Percentiles rank a stretch among this genome's conserved stretches.
These are phyloP conservation scores for Ameiurus melas DNA, from an alignment of 2,113 vertebrate species.

Conservation along the genomic window DNA sequence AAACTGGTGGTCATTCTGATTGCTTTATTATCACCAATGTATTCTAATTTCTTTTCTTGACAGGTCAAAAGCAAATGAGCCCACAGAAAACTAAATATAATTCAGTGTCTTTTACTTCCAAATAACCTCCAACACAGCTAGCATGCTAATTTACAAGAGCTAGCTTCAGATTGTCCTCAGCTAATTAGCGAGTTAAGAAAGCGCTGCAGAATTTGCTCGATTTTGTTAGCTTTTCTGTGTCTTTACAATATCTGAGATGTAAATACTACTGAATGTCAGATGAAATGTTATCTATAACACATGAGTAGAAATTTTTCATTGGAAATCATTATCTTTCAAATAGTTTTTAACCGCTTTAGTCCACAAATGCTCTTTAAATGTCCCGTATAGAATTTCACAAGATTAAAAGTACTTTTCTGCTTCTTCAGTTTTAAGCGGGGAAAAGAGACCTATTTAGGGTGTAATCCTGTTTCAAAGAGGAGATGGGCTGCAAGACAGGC, in stretches of 20 bases:
- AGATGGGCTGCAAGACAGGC: slow-evolving; percentile 44
- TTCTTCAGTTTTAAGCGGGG: slow-evolving; percentile 34
- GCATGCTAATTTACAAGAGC: background rate
- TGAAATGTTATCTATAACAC: background rate
- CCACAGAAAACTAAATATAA: background rate
- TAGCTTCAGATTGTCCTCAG: background rate
- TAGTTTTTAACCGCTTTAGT: slow-evolving; percentile 39
- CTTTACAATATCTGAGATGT: background rate
- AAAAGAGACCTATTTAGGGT: slow-evolving; percentile 46
- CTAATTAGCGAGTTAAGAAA: background rate
- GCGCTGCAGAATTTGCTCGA: background rate
- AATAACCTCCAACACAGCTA: background rate
- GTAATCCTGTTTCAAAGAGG: slow-evolving; percentile 52
- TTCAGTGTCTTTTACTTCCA: background rate
- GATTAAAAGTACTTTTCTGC: slow-evolving; percentile 57
- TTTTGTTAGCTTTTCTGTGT: background rate
- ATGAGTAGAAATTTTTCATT: slow-evolving; percentile 20
- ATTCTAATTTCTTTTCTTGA: background rate
- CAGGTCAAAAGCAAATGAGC: background rate
- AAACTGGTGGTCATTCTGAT: background rate
- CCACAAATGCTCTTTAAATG: slow-evolving; percentile 34
- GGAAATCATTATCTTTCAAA: slow-evolving; percentile 48
- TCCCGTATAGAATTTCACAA: slow-evolving; percentile 52
- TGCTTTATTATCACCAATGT: no score
- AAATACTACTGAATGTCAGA: background rate